Base-by-base conservation (phyloP, 2,113 vertebrate genomes). In the Telmatochromis sp. region DNA sequence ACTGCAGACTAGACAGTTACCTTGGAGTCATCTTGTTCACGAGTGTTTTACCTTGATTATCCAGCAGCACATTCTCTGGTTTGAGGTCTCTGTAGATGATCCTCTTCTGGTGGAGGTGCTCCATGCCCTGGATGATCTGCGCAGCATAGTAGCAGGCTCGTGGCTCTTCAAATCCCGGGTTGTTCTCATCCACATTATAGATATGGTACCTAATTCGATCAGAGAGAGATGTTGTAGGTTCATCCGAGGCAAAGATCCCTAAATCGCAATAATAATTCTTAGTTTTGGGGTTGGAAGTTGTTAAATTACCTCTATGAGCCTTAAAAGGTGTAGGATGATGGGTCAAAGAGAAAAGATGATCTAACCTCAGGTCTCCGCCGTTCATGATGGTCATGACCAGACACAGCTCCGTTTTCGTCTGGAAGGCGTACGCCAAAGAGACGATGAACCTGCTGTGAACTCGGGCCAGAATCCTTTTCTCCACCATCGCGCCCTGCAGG, bases 341-440 rank as follows among this genome's bases (percentile, higher is more conserved):
- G 73, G 15, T 11, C 26, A 78, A 31, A 78, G 17, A 33, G 26
- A 51, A 78, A 57, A 47, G 13, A 11, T 45, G 83, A 9, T 82
- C 85, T 93, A 45, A 97, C 96, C 96, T 97, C 80, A 98, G 95
- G 94, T 98, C 98, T 19, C 98, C 98, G 55, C 98, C 97, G 7
- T 98, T 98, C 98, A 98, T 98, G 90, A 98, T 96, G 92, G 96
- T 98, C 97, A 98, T 98, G 88, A 98, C 97, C 91, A 99, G 96
- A 96, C 98, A 98, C 86, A 98, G 93, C 42, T 98, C 97, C 13
- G 87, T 95, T 95, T 97, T 98, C 35, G 88, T 96, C 91, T 98
- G 97, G 85, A 96, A 98, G 42, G 98, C 97, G 0, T 98, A 99
- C 13, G 97, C 97, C 93, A 97, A 92, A 0, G 96, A 97, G 40